These are phyloP conservation scores for Grapholita molesta DNA, from an alignment of 1,140 invertebrate genomes.

Conservation along the genomic window DNA sequence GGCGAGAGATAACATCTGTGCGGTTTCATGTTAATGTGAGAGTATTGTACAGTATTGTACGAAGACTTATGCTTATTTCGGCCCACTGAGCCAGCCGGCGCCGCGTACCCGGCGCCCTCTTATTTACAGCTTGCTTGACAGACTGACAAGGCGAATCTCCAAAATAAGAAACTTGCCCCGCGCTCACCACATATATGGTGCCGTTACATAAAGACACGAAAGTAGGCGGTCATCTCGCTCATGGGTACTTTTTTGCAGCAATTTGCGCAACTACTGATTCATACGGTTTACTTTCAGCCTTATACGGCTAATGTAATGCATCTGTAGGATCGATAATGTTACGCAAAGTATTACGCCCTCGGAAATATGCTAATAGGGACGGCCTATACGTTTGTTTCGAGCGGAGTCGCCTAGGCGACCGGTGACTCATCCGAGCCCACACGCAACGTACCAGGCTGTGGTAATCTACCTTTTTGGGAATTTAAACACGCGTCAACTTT, in stretches of 20 bases:
- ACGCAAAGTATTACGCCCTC: conserved; percentile 16
- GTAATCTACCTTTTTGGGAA: not conserved
- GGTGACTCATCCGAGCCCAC: conserved; percentile 34
- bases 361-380: conserved; percentile 17
- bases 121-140: conserved; percentile 30
- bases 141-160: conserved; percentile 28
- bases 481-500: conserved; percentile 71
- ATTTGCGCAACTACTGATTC: conserved; percentile 22
- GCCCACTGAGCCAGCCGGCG: conserved; percentile 6
- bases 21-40: conserved; percentile 19
- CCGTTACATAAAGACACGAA: conserved; percentile 38
- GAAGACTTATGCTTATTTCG: conserved; percentile 25
- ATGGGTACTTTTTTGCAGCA: conserved; percentile 21
- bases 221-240: conserved; percentile 21
- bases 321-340: conserved; percentile 16
- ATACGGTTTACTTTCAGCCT: conserved; percentile 15
- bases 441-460: conserved; percentile 22
- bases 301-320: conserved; percentile 22
- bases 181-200: conserved; percentile 43
- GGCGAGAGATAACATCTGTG: conserved; percentile 3
- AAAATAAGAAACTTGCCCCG: conserved; percentile 31
- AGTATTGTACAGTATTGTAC: conserved; percentile 16
- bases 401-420: conserved; percentile 35
- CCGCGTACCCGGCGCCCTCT: conserved; percentile 21
- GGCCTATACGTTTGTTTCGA: conserved; percentile 32